Conservation (phyloP, 1,140 invertebrate species). For the Drosophila pruinosa region DNA sequence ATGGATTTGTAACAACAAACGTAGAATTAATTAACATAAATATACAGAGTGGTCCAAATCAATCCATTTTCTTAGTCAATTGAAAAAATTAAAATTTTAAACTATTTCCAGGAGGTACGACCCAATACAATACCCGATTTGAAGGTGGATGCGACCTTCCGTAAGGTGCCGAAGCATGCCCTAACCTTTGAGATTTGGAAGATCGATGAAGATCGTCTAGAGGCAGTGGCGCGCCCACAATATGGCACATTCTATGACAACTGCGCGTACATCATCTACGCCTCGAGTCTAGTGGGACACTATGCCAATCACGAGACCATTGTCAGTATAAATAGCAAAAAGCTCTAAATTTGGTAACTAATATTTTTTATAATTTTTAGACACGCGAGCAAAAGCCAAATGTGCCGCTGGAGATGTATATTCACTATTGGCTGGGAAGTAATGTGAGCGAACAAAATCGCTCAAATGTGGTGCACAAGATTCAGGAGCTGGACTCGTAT, state of each 20-base stretch:
- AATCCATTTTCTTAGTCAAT: too few relatives aligned
- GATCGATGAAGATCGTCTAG: slow-evolving; percentile 91
- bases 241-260: slow-evolving; percentile 93
- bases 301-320: slow-evolving; percentile 87
- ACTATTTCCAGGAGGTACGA: slow-evolving; percentile 58
- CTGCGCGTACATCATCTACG: slow-evolving; percentile 94
- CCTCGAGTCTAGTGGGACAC: slow-evolving; percentile 88
- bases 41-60: too few relatives aligned
- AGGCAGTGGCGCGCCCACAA: slow-evolving; percentile 89
- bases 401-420: slow-evolving; percentile 81
- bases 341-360: neutral
- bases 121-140: slow-evolving; percentile 81
- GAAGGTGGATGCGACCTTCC: slow-evolving; percentile 86
- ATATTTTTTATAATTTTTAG: slow-evolving; percentile 49
- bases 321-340: slow-evolving; percentile 84
- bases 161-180: slow-evolving; percentile 88
- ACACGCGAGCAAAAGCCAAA: slow-evolving; percentile 83
- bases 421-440: slow-evolving; percentile 96
- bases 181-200: slow-evolving; percentile 92
- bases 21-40: too few relatives aligned
- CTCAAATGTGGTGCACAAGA: slow-evolving; percentile 91
- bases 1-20: too few relatives aligned
- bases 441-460: slow-evolving; percentile 90
- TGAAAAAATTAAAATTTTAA: neutral
- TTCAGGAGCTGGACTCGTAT: slow-evolving; percentile 93